These are phyloP conservation scores for Orchesella cincta DNA, from an alignment of 1,140 invertebrate genomes.

Conservation along the genomic window DNA sequence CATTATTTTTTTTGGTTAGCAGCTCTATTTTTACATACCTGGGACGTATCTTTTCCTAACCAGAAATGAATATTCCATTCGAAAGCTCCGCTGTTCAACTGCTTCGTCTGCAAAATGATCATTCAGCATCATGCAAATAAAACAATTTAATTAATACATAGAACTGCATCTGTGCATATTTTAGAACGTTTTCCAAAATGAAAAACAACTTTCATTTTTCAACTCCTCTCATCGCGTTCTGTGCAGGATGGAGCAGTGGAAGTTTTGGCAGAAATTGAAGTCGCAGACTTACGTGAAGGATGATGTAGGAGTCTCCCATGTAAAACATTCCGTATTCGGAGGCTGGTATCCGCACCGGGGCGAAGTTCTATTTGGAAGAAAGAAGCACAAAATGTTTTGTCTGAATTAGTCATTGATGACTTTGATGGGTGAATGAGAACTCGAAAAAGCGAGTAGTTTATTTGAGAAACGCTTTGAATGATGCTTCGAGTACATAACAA, in stretches of 20 bases:
- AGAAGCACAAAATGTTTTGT: background rate
- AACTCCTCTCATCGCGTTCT: background rate
- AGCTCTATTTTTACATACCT: constrained; percentile 59
- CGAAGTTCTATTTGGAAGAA: constrained; percentile 71
- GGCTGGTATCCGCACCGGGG: constrained; percentile 71
- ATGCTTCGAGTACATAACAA: background rate
- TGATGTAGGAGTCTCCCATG: constrained; percentile 85
- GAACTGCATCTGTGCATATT: background rate
- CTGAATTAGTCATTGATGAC: background rate
- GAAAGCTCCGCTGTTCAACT: constrained; percentile 62
- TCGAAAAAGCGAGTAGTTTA: background rate
- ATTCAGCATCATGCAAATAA: constrained; percentile 19
- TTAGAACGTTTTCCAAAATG: constrained; percentile 1
- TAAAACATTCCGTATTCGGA: constrained; percentile 85
- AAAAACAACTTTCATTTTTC: background rate
- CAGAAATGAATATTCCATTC: constrained; percentile 87
- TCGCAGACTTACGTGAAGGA: constrained; percentile 72
- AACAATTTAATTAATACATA: background rate
- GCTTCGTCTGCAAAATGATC: constrained; percentile 58
- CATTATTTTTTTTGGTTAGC: no score
- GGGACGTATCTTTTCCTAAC: constrained; percentile 78
- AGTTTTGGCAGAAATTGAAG: constrained; percentile 32
- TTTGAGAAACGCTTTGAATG: constrained; percentile 8
- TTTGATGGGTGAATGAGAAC: constrained; percentile 14
- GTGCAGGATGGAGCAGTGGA: background rate